A percentile compares a stretch with the other conserved stretches of the same genome.
phyloP scores from a whole-genome alignment of 2,113 vertebrate genomes.

The Cynoglossus semilaevis region DNA sequence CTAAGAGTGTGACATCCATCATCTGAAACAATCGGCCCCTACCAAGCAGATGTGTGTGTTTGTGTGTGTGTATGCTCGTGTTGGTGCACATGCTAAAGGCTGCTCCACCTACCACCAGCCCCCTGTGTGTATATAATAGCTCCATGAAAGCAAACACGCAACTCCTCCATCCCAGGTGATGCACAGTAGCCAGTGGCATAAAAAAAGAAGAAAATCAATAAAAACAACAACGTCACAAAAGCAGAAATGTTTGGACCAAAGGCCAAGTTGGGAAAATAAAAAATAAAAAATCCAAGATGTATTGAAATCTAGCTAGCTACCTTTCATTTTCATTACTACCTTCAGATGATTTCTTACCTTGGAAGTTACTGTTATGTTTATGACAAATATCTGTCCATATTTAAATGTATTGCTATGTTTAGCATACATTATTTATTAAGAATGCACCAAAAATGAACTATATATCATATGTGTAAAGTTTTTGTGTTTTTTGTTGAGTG shows the following conservation, averaged over 20 bases:
- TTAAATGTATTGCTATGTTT: no score
- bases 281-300: background rate
- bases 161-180: conserved; percentile 60
- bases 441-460: no score
- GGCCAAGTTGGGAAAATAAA: conserved; percentile 2
- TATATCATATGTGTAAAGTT: no score
- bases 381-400: no score
- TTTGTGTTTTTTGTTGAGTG: no score
- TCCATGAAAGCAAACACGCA: conserved; percentile 68
- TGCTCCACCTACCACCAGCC: conserved; percentile 46
- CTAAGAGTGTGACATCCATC: conserved; percentile 74
- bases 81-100: conserved; percentile 25
- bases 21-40: conserved; percentile 68
- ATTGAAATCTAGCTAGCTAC: background rate
- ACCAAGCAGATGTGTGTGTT: conserved; percentile 46
- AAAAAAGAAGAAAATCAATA: conserved; percentile 45
- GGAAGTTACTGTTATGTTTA: no score
- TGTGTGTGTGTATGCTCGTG: conserved; percentile 17
- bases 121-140: conserved; percentile 65
- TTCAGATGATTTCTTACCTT: no score
- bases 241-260: conserved; percentile 35
- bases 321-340: no score
- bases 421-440: no score
- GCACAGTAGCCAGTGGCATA: conserved; percentile 46
- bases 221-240: conserved; percentile 52